These are phyloP conservation scores for Podotricha telesiphe DNA, from an alignment of 2,888 invertebrate species.

Conservation along the genomic window DNA sequence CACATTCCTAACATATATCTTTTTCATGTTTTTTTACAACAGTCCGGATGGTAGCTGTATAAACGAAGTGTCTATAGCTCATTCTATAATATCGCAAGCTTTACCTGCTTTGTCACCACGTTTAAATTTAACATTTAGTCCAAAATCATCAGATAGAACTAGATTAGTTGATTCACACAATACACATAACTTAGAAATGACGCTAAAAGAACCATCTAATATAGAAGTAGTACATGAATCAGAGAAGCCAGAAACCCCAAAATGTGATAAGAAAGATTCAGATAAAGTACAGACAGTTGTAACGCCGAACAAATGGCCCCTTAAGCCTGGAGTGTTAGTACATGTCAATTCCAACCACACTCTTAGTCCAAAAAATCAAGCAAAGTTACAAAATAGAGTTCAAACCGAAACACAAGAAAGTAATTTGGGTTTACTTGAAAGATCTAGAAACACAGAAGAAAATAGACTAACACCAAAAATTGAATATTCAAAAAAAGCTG, in stretches of 20 bases:
- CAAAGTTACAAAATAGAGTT: constrained; percentile 61
- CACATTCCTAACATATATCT: constrained; percentile 55
- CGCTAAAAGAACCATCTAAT: constrained; percentile 62
- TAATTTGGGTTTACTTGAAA: constrained; percentile 74
- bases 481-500: constrained; percentile 73
- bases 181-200: constrained; percentile 67
- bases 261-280: constrained; percentile 56
- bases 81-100: constrained; percentile 82
- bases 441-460: constrained; percentile 58
- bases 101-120: constrained; percentile 78
- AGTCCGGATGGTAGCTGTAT: constrained; percentile 82
- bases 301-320: constrained; percentile 90
- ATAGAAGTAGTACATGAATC: constrained; percentile 50
- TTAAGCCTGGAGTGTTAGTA: constrained; percentile 93
- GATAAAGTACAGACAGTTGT: constrained; percentile 64
- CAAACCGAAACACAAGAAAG: constrained; percentile 51
- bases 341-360: constrained; percentile 94
- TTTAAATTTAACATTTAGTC: constrained; percentile 72
- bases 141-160: constrained; percentile 76
- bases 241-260: constrained; percentile 56
- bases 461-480: constrained; percentile 52
- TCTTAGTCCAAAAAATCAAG: constrained; percentile 83
- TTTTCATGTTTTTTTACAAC: constrained; percentile 56
- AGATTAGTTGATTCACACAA: constrained; percentile 70
- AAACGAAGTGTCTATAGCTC: constrained; percentile 80